Evolutionary conservation across 2,797 vertebrate genomes (phyloP).

Genomic region (Sciurus vulgaris): DNA sequence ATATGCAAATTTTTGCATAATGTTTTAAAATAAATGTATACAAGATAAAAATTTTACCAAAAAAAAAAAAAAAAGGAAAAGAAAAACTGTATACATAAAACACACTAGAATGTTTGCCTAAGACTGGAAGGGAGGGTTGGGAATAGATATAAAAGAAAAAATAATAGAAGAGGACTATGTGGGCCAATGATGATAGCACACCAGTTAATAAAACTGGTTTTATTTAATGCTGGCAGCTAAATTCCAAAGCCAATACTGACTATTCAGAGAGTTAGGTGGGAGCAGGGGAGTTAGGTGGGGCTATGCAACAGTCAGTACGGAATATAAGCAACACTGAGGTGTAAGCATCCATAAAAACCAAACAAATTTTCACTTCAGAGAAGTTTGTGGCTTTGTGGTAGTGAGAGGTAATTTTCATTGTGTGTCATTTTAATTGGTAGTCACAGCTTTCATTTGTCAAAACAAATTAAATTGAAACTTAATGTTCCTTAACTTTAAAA

Average conservation of each 20-base stretch:
- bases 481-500: slow-evolving; percentile 28
- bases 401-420: not conserved
- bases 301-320: rapidly evolving
- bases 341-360: not conserved
- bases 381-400: not conserved
- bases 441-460: slow-evolving; percentile 42
- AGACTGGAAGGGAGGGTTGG: not conserved
- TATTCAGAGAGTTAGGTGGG: not conserved
- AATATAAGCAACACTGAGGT: not conserved
- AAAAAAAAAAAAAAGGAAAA: too few relatives aligned
- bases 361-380: slow-evolving; percentile 22
- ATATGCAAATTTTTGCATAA: not conserved
- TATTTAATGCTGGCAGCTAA: not conserved
- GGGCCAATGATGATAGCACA: not conserved
- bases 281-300: not conserved
- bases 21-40: not conserved
- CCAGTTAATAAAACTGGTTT: not conserved
- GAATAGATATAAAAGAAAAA: not conserved
- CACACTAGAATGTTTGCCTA: not conserved
- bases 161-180: not conserved
- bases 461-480: slow-evolving; percentile 8
- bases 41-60: not conserved
- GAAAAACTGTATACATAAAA: too few relatives aligned
- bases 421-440: not conserved
- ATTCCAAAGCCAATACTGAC: not conserved